Base-by-base conservation (phyloP, 2,888 invertebrate species). In the Eugnorisma glareosa region DNA sequence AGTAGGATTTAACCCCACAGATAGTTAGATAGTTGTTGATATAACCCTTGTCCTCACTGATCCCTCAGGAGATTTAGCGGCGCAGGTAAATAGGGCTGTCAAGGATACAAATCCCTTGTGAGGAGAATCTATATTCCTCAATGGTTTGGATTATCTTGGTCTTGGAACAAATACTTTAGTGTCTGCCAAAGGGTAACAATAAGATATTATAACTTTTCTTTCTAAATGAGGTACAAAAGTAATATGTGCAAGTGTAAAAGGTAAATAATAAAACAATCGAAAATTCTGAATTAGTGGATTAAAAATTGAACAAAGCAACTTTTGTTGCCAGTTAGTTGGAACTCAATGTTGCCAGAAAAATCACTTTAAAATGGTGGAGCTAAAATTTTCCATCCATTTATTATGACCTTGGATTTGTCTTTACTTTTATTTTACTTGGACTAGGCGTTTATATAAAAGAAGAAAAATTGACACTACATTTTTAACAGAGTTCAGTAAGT, bases 21-120 rank as follows among this genome's bases (percentile, higher is more conserved):
- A 88, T n/a, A n/a, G n/a, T n/a, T n/a, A n/a, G n/a, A n/a, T n/a
- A n/a, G n/a, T 88, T 90, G 89, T 88, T 92, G 90, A 92, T 90
- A 89, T 88, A 84, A 83, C 88, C 85, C 84, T 79, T 86, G 89
- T 88, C 87, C 87, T 86, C 74, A 77, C 73, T 91, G 91, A 92
- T 90, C 91, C 91, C 88, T 83, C 63, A 67, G 79, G 89, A 91
- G 89, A 92, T 91, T 91, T 91, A 91, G 89, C 85, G 84, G 86
- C 85, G 81, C 88, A 92, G 90, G 92, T 92, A 92, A 92, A 93
- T 92, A 90, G 88, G 85, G 77, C 84, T 89, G 89, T 89, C 90
- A 84, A 82, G 75, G 80, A 82, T 86, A 86, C 77, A 86, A 89
- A 90, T 86, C 86, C 51, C 67, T 75, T 57, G 72, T 61, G 79